Conservation (phyloP, 2,113 vertebrate genomes). For the Aegithalos caudatus region DNA sequence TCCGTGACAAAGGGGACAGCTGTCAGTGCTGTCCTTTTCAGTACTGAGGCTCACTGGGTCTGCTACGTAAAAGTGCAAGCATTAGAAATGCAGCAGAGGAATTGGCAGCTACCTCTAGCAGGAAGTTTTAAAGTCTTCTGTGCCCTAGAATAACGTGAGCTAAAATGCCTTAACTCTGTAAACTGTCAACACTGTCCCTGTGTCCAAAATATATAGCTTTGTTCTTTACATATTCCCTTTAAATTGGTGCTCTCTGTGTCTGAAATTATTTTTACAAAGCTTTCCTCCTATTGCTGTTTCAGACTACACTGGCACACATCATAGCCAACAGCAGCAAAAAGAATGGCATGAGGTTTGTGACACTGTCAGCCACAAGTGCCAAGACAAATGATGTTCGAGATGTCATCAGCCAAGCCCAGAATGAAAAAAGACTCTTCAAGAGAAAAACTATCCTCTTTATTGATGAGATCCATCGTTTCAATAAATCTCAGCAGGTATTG, state of each 20-base stretch:
- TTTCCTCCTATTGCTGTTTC: constrained; percentile 8
- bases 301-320: constrained; percentile 96
- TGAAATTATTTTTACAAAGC: not conserved
- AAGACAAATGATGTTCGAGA: constrained; percentile 89
- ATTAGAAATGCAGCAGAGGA: not conserved
- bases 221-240: not conserved
- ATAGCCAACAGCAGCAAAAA: constrained; percentile 88
- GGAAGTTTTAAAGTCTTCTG: constrained; percentile 21
- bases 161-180: not conserved
- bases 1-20: constrained; percentile 32
- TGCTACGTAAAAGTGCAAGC: not conserved
- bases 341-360: constrained; percentile 85
- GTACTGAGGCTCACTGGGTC: not conserved
- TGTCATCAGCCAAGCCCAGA: constrained; percentile 94
- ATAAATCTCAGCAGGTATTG: constrained; percentile 94
- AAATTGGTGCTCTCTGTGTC: not conserved
- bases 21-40: constrained; percentile 40
- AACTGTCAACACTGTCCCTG: not conserved
- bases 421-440: constrained; percentile 91
- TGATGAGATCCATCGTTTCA: constrained; percentile 98
- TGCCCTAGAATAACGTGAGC: not conserved
- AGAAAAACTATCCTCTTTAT: constrained; percentile 96
- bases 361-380: constrained; percentile 88
- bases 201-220: not conserved
- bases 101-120: constrained; percentile 13